phyloP scores from a whole-genome alignment of 2,113 vertebrate genomes.

The Hydrolagus affinis region DNA sequence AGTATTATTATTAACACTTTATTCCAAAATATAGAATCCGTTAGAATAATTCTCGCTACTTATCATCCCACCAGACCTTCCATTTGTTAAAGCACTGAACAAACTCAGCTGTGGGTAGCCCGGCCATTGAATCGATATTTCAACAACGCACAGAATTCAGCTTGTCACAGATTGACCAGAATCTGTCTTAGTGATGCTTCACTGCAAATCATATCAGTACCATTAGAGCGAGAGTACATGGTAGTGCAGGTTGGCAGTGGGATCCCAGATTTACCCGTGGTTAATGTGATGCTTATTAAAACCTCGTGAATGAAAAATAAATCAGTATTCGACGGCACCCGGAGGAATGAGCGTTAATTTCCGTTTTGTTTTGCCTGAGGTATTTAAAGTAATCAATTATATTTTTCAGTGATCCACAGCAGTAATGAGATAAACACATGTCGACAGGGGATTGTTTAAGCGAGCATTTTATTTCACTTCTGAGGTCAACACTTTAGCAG shows the following conservation, averaged over 20 bases:
- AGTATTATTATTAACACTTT: too few species aligned
- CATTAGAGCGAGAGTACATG: neutral
- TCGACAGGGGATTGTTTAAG: neutral
- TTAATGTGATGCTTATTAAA: neutral
- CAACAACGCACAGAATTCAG: neutral
- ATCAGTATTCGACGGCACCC: neutral
- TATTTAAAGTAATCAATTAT: constrained; percentile 7
- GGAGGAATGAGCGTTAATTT: neutral
- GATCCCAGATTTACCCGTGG: neutral
- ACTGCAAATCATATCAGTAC: neutral
- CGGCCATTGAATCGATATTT: too few species aligned
- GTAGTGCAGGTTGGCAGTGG: neutral
- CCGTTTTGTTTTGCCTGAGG: constrained; percentile 19
- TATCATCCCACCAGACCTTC: too few species aligned
- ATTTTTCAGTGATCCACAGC: neutral
- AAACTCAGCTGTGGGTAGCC: too few species aligned
- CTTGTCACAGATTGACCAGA: neutral
- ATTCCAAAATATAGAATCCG: too few species aligned
- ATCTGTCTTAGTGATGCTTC: neutral
- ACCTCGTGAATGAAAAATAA: neutral
- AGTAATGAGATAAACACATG: neutral
- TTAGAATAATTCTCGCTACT: too few species aligned
- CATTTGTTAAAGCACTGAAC: too few species aligned
- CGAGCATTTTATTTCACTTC: neutral
- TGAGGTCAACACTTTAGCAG: neutral